Conservation (phyloP, 1,140 invertebrate genomes). For the Drosophila watanabei region DNA sequence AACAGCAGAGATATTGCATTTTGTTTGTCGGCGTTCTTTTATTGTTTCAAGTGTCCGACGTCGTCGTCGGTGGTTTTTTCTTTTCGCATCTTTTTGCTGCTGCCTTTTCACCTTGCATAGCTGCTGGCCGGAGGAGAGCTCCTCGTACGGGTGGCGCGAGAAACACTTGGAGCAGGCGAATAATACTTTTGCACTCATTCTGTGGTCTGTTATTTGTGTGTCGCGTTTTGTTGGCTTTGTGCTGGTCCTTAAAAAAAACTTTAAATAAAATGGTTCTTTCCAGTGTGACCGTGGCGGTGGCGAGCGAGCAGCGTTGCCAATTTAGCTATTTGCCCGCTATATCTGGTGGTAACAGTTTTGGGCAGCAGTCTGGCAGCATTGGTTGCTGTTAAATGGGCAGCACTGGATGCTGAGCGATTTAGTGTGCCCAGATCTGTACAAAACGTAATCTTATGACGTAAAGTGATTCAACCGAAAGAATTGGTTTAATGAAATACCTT, state of each 20-base stretch:
- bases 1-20: slow-evolving; percentile 47
- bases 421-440: too few species aligned
- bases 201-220: slow-evolving; percentile 29
- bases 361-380: too few species aligned
- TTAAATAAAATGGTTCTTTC: slow-evolving; percentile 62
- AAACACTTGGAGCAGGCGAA: slow-evolving; percentile 98
- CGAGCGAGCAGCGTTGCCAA: too few species aligned
- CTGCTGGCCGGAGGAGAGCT: slow-evolving; percentile 96
- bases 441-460: not conserved
- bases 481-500: too few species aligned
- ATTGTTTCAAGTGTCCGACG: slow-evolving; percentile 27
- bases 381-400: too few species aligned
- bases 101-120: slow-evolving; percentile 94
- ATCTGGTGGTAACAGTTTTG: too few species aligned
- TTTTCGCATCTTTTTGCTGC: not conserved
- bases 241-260: slow-evolving; percentile 42
- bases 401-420: too few species aligned
- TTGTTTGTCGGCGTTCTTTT: slow-evolving; percentile 23
- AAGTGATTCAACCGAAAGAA: not conserved
- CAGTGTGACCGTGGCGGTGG: slow-evolving; percentile 16
- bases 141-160: slow-evolving; percentile 97
- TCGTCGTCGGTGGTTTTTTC: slow-evolving; percentile 23
- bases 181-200: slow-evolving; percentile 87
- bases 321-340: too few species aligned
- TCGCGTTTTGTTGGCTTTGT: slow-evolving; percentile 43